Evolutionary conservation across 2,888 invertebrate species (phyloP), one percentile per base, ranked within the genome.

Genomic region (Bhutanitis thaidina): DNA sequence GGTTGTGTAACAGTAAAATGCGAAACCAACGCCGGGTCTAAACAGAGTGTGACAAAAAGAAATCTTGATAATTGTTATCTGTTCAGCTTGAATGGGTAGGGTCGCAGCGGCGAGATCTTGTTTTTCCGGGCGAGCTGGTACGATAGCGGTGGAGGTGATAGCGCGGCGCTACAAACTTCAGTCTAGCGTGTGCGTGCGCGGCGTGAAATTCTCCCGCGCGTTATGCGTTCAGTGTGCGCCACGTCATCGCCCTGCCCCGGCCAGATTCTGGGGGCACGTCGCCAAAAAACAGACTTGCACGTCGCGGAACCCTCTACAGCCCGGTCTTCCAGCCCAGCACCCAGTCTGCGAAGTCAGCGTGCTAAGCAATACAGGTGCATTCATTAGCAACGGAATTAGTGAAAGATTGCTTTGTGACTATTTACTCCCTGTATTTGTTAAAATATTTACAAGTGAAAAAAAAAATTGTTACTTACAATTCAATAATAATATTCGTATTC

Each of bases 281-380:
- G 94, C 81, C 76, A 93, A 83, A 86, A 90, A 73, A 90, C 90
- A 12, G 90, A 90, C 74, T 79, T 88, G 12, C 90, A 87, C 61
- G 88, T 89, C 52, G 83, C 85, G 1, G 90, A 85, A 53, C 81
- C 88, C 41, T 63, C 76, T 10, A 64, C 75, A 52, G 74, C 68
- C 13, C 79, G 87, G 52, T 83, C 86, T 29, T 70, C 71, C 57
- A 87, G 87, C 63, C 90, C 88, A 8, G 85, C 88, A 9, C 90
- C 90, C 59, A 91, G 91, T 68, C 93, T 93, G 64, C 83, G 89
- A 53, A 87, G 86, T 65, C 89, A 89, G 61, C 74, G 88, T 50
- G 76, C 82, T 67, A 80, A 91, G 79, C 82, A 91, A 80, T 83
- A 88, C 87, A 84, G 90, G 90, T 85, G 73, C 65, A 58, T 9